These are phyloP conservation scores for Alexandromys fortis DNA, from an alignment of 2,113 vertebrate genomes.

Conservation along the genomic window DNA sequence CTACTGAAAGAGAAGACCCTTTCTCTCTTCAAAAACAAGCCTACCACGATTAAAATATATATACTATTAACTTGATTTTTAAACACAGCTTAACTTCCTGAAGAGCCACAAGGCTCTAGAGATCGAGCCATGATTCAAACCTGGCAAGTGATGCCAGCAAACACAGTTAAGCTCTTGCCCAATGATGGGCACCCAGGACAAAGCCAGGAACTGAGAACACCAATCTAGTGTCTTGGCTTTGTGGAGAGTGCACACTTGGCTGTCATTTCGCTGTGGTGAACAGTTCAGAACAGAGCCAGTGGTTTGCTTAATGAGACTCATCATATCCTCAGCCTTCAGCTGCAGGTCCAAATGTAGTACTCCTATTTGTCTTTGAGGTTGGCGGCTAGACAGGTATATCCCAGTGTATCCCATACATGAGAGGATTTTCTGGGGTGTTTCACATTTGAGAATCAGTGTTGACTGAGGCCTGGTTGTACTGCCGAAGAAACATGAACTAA, in stretches of 20 bases:
- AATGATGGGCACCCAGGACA: neutral
- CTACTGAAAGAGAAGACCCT: neutral
- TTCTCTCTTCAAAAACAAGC: no score
- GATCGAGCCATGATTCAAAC: neutral
- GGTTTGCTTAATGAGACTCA: neutral
- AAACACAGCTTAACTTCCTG: neutral
- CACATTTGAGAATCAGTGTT: neutral
- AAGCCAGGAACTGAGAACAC: neutral
- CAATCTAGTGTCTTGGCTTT: neutral
- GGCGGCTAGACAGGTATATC: neutral
- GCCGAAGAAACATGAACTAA: constrained; percentile 3
- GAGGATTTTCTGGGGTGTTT: neutral
- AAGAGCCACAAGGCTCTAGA: neutral
- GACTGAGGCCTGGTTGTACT: neutral
- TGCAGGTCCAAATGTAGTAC: neutral
- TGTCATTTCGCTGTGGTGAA: neutral
- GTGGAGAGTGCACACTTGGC: neutral
- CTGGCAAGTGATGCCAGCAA: neutral
- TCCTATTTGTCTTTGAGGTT: neutral
- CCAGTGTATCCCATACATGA: neutral
- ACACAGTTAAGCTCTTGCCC: neutral
- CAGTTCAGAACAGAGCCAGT: neutral
- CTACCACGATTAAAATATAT: neutral
- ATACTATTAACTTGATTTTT: neutral
- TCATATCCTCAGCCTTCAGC: neutral